These are phyloP conservation scores for Philopotamus ludificatus DNA, from an alignment of 1,140 invertebrate species.

Conservation along the genomic window DNA sequence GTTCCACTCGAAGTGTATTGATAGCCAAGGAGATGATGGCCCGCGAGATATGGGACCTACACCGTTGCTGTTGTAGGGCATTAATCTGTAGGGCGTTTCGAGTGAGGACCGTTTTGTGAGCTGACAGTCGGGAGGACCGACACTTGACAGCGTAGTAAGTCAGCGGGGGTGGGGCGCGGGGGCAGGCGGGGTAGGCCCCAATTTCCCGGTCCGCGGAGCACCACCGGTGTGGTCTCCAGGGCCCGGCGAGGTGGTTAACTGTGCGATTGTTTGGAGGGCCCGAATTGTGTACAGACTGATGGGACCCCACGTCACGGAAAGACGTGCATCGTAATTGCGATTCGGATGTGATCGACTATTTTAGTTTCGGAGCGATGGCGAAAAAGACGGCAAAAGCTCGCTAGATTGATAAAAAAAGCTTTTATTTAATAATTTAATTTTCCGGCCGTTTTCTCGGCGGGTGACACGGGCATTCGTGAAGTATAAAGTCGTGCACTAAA, in stretches of 20 bases:
- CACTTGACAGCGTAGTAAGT: conserved; percentile 20
- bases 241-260: background rate
- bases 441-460: too few species aligned
- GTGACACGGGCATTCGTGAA: too few species aligned
- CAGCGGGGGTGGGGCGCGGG: background rate
- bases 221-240: conserved; percentile 12
- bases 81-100: background rate
- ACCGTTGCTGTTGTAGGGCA: background rate
- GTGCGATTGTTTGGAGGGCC: background rate
- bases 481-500: too few species aligned
- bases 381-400: too few species aligned
- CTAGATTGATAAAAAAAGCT: too few species aligned
- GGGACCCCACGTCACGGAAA: background rate
- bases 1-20: too few species aligned
- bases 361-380: too few species aligned
- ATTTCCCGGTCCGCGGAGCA: conserved; percentile 28
- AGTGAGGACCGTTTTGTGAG: background rate
- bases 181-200: conserved; percentile 9
- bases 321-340: too few species aligned
- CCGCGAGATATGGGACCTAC: too few species aligned
- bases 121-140: conserved; percentile 6
- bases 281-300: background rate
- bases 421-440: too few species aligned
- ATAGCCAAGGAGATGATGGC: too few species aligned
- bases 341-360: too few species aligned